A percentile compares a stretch with the other conserved stretches of the same genome.
These are phyloP conservation scores for Andinoacara biseriatus DNA, from an alignment of 2,113 vertebrate species.

Conservation along the genomic window DNA sequence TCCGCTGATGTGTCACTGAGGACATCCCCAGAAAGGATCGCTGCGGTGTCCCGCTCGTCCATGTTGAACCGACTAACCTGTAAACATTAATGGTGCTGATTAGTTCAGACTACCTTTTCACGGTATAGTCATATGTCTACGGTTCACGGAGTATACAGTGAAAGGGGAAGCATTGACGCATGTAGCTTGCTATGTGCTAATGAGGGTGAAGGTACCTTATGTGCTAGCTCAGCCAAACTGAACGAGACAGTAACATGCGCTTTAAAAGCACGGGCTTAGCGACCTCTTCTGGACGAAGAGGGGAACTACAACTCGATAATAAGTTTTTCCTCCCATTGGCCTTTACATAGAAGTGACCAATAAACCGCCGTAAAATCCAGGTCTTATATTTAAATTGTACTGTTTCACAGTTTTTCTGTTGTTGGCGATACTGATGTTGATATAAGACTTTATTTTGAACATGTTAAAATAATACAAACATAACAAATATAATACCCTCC, in stretches of 20 bases:
- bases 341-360: too few species aligned
- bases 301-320: neutral
- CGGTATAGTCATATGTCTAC: too few species aligned
- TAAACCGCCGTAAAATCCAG: too few species aligned
- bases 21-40: slow-evolving; percentile 66
- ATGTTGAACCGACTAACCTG: slow-evolving; percentile 32
- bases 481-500: too few species aligned
- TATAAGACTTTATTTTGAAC: too few species aligned
- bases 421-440: too few species aligned
- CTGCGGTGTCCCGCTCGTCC: slow-evolving; percentile 75
- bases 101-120: neutral
- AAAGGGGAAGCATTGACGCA: neutral
- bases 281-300: neutral
- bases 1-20: neutral
- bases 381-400: too few species aligned
- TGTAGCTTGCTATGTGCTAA: neutral
- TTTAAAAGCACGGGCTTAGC: neutral
- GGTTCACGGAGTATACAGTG: neutral
- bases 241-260: neutral
- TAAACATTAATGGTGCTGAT: neutral
- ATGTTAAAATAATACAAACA: too few species aligned
- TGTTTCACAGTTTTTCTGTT: too few species aligned
- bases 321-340: too few species aligned
- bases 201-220: neutral
- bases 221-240: neutral